Percentiles rank a stretch among this genome's conserved stretches.
These are phyloP conservation scores for Chrysemys picta DNA, from an alignment of 2,113 vertebrate species.

Conservation along the genomic window DNA sequence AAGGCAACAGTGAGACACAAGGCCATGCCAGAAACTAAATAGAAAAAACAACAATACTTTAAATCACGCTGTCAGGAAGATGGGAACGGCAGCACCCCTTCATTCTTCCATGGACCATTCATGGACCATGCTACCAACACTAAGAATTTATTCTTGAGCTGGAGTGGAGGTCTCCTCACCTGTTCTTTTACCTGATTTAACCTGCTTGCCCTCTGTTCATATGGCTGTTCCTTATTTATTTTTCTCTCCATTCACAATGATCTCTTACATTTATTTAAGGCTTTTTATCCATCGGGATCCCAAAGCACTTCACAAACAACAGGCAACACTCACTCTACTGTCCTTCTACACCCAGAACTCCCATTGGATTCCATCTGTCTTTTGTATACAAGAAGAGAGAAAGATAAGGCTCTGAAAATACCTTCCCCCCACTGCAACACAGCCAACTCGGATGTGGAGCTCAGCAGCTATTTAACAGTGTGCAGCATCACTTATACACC, in stretches of 20 bases:
- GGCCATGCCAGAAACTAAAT: constrained; percentile 41
- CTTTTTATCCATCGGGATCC: background rate
- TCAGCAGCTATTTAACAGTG: constrained; percentile 1
- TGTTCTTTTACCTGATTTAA: constrained; percentile 19
- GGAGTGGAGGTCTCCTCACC: background rate
- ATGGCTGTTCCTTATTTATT: background rate
- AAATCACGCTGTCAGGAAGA: constrained; percentile 59
- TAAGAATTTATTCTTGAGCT: constrained; percentile 36
- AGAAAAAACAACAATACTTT: background rate
- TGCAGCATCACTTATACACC: constrained; percentile 3
- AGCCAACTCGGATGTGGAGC: background rate
- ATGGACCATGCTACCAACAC: constrained; percentile 30
- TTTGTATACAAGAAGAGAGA: rapidly evolving
- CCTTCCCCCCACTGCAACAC: background rate
- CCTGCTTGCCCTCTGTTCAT: background rate
- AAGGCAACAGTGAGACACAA: constrained; percentile 51
- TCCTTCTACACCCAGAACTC: background rate
- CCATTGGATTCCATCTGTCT: background rate
- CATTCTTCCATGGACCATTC: constrained; percentile 15
- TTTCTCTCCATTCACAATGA: background rate
- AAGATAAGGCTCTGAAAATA: background rate
- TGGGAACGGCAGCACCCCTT: constrained; percentile 36
- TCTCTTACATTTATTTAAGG: background rate
- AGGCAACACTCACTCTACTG: background rate
- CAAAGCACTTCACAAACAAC: background rate